Conservation (phyloP, 2,113 vertebrate genomes). For the Rallus limicola region DNA sequence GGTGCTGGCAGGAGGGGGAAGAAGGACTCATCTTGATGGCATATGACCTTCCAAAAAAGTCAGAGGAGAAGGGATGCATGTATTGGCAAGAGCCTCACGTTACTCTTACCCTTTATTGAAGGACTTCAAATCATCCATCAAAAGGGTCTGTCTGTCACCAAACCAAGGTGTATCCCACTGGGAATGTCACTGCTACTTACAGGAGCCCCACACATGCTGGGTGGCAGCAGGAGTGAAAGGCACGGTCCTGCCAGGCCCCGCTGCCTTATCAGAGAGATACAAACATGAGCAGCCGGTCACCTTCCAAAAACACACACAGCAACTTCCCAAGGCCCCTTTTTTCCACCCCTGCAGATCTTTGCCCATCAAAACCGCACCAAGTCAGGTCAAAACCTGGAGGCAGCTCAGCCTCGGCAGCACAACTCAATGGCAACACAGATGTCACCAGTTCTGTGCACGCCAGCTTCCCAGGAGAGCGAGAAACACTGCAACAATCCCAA, state of each 20-base stretch:
- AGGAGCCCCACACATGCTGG: not conserved
- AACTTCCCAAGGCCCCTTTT: not conserved
- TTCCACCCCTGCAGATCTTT: not conserved
- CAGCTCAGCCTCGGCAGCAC: not conserved
- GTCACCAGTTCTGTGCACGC: not conserved
- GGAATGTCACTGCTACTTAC: not conserved
- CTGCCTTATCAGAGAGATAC: not conserved
- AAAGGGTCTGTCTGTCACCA: not conserved
- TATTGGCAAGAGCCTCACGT: not conserved
- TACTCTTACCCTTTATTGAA: not conserved
- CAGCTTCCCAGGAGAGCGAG: accelerated
- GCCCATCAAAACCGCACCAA: not conserved
- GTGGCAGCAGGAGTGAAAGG: not conserved
- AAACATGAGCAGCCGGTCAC: accelerated
- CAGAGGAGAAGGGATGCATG: not conserved
- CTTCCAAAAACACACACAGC: not conserved
- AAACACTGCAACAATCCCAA: not conserved
- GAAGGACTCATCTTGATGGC: not conserved
- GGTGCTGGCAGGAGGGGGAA: not conserved
- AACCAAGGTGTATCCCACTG: not conserved
- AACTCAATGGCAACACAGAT: not conserved
- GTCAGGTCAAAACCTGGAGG: not conserved
- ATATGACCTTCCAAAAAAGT: not conserved
- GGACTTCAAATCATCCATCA: not conserved
- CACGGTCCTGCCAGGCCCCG: not conserved